Percentiles rank a stretch among this genome's conserved stretches.
These are phyloP conservation scores for Eristalis pertinax DNA, from an alignment of 2,888 invertebrate species.

Conservation along the genomic window DNA sequence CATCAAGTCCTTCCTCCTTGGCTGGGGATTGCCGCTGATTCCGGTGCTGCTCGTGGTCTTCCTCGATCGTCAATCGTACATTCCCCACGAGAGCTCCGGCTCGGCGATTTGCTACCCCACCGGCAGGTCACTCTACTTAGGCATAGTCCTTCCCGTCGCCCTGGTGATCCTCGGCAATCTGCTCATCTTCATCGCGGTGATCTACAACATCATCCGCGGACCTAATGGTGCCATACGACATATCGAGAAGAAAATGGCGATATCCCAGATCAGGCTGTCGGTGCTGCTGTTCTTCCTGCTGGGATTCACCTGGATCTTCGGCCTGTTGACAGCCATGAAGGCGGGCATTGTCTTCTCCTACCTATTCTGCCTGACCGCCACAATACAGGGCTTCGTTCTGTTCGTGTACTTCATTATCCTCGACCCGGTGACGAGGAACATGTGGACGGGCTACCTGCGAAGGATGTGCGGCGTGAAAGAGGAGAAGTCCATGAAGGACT, in stretches of 20 bases:
- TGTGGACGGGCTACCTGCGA: constrained; percentile 80
- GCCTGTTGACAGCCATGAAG: constrained; percentile 83
- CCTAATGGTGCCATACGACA: constrained; percentile 82
- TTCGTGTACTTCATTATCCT: constrained; percentile 85
- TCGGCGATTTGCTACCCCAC: constrained; percentile 83
- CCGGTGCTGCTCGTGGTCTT: constrained; percentile 82
- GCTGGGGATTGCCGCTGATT: constrained; percentile 84
- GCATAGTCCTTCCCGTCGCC: constrained; percentile 83
- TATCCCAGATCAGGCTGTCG: constrained; percentile 83
- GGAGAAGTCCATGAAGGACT: constrained; percentile 71
- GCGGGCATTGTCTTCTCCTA: constrained; percentile 83
- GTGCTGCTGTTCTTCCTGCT: constrained; percentile 84
- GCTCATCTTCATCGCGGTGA: constrained; percentile 83
- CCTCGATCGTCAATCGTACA: constrained; percentile 82
- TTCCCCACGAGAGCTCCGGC: constrained; percentile 75
- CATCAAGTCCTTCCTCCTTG: constrained; percentile 84
- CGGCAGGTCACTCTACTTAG: constrained; percentile 82
- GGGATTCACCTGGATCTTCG: constrained; percentile 85
- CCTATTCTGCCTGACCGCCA: constrained; percentile 85
- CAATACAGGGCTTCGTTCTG: constrained; percentile 85
- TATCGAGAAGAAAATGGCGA: constrained; percentile 75
- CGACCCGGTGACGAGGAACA: constrained; percentile 83
- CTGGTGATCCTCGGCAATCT: constrained; percentile 83
- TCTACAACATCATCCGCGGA: constrained; percentile 82
- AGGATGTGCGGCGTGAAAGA: constrained; percentile 46